Evolutionary conservation across 1,140 invertebrate genomes (phyloP).

Genomic region (Popillia japonica): DNA sequence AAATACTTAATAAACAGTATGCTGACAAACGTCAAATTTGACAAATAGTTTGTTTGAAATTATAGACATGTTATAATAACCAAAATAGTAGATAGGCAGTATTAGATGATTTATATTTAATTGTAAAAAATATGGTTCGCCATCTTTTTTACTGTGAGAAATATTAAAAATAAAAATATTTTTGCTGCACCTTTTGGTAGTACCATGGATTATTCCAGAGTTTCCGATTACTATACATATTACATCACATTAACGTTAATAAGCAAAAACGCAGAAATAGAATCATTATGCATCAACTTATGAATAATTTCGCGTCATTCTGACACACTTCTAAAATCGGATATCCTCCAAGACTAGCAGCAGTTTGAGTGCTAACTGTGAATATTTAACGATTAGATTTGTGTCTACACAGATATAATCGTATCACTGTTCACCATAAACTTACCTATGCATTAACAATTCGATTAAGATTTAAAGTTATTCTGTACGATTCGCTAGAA

Average conservation of each 20-base stretch:
- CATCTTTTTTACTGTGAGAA: too few species aligned
- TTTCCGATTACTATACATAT: background rate
- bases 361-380: background rate
- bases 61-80: too few species aligned
- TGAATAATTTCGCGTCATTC: background rate
- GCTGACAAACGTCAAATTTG: too few species aligned
- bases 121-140: too few species aligned
- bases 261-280: background rate
- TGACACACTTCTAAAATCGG: constrained; percentile 10
- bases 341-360: background rate
- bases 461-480: background rate
- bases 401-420: background rate
- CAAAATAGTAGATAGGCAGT: too few species aligned
- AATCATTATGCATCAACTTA: background rate
- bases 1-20: too few species aligned
- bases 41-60: too few species aligned
- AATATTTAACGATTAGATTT: background rate
- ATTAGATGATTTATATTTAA: too few species aligned
- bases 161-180: too few species aligned
- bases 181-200: too few species aligned
- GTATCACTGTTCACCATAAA: background rate
- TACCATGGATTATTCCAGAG: too few species aligned
- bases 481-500: background rate
- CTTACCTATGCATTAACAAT: background rate
- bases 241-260: background rate